A percentile compares a stretch with the other conserved stretches of the same genome.
Evolutionary conservation across 2,113 vertebrate species (phyloP).

Genomic region (Cololabis saira): DNA sequence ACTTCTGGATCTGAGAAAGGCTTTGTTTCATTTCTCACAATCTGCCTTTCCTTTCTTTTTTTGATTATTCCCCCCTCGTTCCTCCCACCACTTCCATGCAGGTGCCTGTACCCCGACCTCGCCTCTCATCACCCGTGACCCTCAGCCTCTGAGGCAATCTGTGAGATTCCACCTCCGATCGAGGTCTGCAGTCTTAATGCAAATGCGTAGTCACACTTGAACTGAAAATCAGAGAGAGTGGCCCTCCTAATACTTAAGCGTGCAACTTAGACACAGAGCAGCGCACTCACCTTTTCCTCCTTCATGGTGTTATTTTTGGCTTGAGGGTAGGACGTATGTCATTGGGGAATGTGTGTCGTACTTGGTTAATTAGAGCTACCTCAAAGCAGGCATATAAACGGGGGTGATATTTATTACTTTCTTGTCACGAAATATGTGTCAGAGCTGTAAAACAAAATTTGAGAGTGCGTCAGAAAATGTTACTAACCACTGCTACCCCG

Average conservation of each 20-base stretch:
- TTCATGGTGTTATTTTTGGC: conserved; percentile 80
- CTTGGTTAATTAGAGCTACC: conserved; percentile 80
- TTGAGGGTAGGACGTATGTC: conserved; percentile 70
- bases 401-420: conserved; percentile 76
- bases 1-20: background rate
- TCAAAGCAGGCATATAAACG: conserved; percentile 74
- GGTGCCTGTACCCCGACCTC: conserved; percentile 56
- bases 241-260: conserved; percentile 39
- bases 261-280: conserved; percentile 50
- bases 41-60: background rate
- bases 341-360: conserved; percentile 64
- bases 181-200: conserved; percentile 63
- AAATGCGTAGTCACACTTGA: conserved; percentile 59
- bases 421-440: conserved; percentile 73
- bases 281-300: conserved; percentile 54
- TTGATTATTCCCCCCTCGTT: background rate
- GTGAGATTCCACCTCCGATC: conserved; percentile 62
- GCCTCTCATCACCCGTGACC: conserved; percentile 51
- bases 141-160: conserved; percentile 70
- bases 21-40: conserved; percentile 10
- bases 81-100: conserved; percentile 24
- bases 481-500: conserved; percentile 32
- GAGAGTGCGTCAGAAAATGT: conserved; percentile 55
- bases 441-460: conserved; percentile 65
- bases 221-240: conserved; percentile 55